Evolutionary conservation across 2,113 vertebrate species (phyloP).

Genomic region (Dicerorhinus sumatrensis): DNA sequence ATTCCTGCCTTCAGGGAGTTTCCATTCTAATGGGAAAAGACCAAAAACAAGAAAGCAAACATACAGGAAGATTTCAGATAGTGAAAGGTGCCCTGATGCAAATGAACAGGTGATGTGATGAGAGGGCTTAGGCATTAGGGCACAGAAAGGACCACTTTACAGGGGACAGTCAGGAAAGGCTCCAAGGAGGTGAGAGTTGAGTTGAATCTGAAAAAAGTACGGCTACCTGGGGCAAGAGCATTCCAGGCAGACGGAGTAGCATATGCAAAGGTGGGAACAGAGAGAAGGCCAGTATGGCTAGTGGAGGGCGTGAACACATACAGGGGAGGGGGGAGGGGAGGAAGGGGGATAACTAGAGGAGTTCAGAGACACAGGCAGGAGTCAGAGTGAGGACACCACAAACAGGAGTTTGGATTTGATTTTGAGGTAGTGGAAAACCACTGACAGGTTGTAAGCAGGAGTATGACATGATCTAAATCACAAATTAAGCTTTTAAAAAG

Average conservation of each 20-base stretch:
- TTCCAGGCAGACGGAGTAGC: background rate
- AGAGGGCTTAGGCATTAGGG: background rate
- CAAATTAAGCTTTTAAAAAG: constrained; percentile 37
- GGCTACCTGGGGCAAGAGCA: background rate
- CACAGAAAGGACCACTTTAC: background rate
- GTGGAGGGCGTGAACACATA: background rate
- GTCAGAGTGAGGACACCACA: background rate
- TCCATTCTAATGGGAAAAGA: background rate
- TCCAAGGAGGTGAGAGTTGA: background rate
- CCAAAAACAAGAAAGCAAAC: background rate
- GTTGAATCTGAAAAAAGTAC: background rate
- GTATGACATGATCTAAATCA: constrained; percentile 38
- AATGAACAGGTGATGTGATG: background rate
- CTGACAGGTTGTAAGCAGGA: background rate
- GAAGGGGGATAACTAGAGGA: background rate
- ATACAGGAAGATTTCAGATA: background rate
- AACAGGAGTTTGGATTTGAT: background rate
- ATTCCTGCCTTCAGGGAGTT: background rate
- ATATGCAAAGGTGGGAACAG: background rate
- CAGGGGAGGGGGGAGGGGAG: background rate
- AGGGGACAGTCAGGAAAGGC: background rate
- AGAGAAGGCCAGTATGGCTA: background rate
- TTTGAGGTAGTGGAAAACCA: background rate
- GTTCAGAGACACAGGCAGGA: background rate
- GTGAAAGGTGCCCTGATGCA: background rate